Percentiles rank a stretch among this genome's conserved stretches.
These are phyloP conservation scores for Engraulis encrasicolus DNA, from an alignment of 2,113 vertebrate genomes.

Conservation along the genomic window DNA sequence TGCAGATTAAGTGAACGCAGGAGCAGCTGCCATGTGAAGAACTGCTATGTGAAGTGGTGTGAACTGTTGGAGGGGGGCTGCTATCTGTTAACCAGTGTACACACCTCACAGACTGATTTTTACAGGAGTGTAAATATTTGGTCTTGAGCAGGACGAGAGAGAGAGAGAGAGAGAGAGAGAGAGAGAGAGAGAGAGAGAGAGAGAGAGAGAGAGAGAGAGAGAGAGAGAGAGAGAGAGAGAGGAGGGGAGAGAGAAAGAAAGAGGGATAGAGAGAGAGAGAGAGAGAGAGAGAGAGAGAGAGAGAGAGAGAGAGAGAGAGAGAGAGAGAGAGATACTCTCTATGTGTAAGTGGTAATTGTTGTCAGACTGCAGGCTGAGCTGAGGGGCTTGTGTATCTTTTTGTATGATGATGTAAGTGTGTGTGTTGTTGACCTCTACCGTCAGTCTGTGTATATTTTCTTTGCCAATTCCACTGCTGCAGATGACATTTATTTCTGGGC, in stretches of 20 bases:
- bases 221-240: too few relatives aligned
- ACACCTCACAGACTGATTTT: constrained; percentile 33
- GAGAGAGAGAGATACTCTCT: too few relatives aligned
- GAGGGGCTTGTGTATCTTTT: not conserved
- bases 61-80: constrained; percentile 32
- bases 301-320: too few relatives aligned
- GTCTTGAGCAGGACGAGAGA: constrained; percentile 5
- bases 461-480: constrained; percentile 1
- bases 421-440: not conserved
- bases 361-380: not conserved
- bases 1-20: not conserved
- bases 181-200: too few relatives aligned
- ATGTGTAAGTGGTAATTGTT: constrained; percentile 4
- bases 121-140: constrained; percentile 19
- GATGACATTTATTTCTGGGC: constrained; percentile 10
- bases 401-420: not conserved
- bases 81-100: constrained; percentile 43
- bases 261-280: too few relatives aligned
- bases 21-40: not conserved
- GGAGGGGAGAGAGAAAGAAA: too few relatives aligned
- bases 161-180: too few relatives aligned
- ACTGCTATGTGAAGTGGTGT: not conserved
- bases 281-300: too few relatives aligned
- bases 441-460: constrained; percentile 14
- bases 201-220: too few relatives aligned